Base-by-base conservation (phyloP, 2,888 invertebrate genomes). In the Operophtera brumata region DNA sequence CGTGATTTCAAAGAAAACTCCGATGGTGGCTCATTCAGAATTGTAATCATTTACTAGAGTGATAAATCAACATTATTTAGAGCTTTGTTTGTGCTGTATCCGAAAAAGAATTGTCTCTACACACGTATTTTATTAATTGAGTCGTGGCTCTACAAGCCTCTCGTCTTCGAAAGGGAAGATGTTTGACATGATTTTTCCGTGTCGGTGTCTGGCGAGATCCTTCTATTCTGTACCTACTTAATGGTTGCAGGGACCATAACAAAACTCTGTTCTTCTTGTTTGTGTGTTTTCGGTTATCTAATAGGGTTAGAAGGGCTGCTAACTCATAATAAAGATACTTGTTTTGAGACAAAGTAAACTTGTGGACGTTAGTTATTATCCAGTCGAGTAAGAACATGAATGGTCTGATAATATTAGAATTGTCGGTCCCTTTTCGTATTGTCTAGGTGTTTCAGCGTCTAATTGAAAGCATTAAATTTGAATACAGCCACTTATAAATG, bases 401-500 rank as follows among this genome's bases (percentile, higher is more conserved):
- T 14, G 20, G 20, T 4, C 41, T 13, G 20, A 34, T 26, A 26
- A 52, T 45, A 45, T 44, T 51, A 13, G 45, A 32, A 34, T 36
- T n/a, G 26, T 46, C 42, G 45, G 35, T 25, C 30, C 14, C 10
- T 47, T 46, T 43, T 42, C 26, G 35, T 37, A 45, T 43, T 46
- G 20, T 13, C 8, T 45, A 41, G 12, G 26, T 14, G 25, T 35
- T 32, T 34, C 49, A 47, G 47, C 37, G 30, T 37, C 5, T 30
- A 30, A 56, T 57, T 54, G 46, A 34, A 53, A 56, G 47, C 44
- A 47, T 37, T 26, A 58, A 60, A 58, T 49, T 52, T 12, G 41
- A 52, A 54, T 56, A 47, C 25, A 59, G 59, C 53, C 60, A 58
- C 53, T 64, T 58, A 53, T 56, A 56, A 65, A 62, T 67, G 61